Evolutionary conservation across 2,888 invertebrate genomes (phyloP).

Genomic region (Liodrosophila aerea): DNA sequence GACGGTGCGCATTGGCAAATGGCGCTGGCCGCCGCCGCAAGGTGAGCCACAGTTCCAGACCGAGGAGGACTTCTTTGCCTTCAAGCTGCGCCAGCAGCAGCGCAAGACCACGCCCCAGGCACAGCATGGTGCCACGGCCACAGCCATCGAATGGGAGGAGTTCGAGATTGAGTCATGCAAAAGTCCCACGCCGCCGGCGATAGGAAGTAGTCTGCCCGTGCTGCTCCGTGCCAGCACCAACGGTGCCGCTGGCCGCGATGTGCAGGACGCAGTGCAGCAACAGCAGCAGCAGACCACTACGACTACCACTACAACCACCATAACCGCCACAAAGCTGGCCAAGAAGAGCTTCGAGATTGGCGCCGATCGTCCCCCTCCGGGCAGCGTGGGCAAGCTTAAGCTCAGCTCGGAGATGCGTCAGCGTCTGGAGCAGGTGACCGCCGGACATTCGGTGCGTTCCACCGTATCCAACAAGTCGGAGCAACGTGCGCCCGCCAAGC

Average conservation of each 20-base stretch:
- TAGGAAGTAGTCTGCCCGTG: too few relatives aligned
- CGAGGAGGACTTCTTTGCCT: conserved; percentile 93
- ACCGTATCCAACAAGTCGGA: conserved; percentile 89
- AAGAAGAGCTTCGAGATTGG: conserved; percentile 90
- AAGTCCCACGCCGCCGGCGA: conserved; percentile 77
- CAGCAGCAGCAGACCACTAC: conserved; percentile 30
- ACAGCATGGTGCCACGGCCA: conserved; percentile 81
- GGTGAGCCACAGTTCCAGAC: conserved; percentile 87
- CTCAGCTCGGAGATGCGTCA: conserved; percentile 96
- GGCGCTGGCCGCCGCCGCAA: conserved; percentile 97
- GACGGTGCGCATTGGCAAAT: conserved; percentile 96
- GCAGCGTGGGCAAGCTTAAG: conserved; percentile 94
- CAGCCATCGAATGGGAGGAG: conserved; percentile 92
- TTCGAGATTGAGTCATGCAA: conserved; percentile 87
- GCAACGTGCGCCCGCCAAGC: conserved; percentile 89
- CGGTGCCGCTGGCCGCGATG: conserved; percentile 10
- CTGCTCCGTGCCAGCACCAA: conserved; percentile 40
- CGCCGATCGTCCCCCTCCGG: conserved; percentile 91
- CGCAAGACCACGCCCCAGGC: conserved; percentile 90
- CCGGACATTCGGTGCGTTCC: conserved; percentile 92
- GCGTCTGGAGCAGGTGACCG: conserved; percentile 93
- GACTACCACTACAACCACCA: conserved; percentile 26
- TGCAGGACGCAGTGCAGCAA: conserved; percentile 21
- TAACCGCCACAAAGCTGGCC: conserved; percentile 62
- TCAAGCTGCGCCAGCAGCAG: conserved; percentile 92